These are phyloP conservation scores for Thera obeliscata DNA, from an alignment of 2,888 invertebrate species.

Conservation along the genomic window DNA sequence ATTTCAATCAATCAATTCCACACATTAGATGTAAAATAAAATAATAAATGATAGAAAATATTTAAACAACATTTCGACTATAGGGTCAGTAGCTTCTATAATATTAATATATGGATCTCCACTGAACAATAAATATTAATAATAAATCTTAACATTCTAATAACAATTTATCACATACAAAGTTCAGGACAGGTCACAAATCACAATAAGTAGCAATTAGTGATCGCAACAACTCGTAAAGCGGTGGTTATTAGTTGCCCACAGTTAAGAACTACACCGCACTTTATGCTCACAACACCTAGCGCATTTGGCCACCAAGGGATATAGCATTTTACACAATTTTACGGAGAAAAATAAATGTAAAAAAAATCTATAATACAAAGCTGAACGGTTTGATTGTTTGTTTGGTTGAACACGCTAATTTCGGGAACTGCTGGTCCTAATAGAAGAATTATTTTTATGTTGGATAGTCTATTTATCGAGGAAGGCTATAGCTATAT, in stretches of 20 bases:
- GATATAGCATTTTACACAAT: background rate
- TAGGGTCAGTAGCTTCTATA: background rate
- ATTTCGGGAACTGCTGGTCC: too few relatives aligned
- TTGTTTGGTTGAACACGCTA: too few relatives aligned
- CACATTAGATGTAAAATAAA: background rate
- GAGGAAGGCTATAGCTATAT: too few relatives aligned
- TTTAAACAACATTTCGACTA: background rate
- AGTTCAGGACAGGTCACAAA: constrained; percentile 71
- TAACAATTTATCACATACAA: constrained; percentile 39
- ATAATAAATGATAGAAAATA: background rate
- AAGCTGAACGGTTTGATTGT: too few relatives aligned
- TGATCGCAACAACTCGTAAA: constrained; percentile 63
- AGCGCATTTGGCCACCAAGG: constrained; percentile 11
- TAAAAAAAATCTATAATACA: too few relatives aligned
- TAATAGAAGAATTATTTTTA: too few relatives aligned
- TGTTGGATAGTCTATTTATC: too few relatives aligned
- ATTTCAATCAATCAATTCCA: background rate
- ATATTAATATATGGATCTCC: background rate
- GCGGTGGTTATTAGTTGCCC: constrained; percentile 70
- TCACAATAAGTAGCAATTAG: constrained; percentile 79
- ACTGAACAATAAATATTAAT: constrained; percentile 22
- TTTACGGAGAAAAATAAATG: too few relatives aligned
- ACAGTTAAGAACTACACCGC: constrained; percentile 67
- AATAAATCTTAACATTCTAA: constrained; percentile 23
- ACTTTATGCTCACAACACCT: constrained; percentile 30